phyloP scores from a whole-genome alignment of 2,797 vertebrate species.

The Ataeniobius toweri region DNA sequence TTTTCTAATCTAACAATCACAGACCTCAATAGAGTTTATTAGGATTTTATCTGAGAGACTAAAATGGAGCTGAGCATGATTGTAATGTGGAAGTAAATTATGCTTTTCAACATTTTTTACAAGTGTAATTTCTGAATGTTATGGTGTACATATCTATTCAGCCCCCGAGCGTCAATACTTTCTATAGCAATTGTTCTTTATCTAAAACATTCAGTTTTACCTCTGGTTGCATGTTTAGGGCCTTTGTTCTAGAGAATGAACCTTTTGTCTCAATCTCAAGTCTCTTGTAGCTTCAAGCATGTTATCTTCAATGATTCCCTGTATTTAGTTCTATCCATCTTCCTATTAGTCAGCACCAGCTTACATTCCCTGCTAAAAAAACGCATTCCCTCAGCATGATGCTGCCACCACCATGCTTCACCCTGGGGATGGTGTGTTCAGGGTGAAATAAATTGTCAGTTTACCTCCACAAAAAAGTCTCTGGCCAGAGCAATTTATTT shows the following conservation, averaged over 20 bases:
- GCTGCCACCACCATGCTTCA: neutral
- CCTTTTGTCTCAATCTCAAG: no score
- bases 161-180: neutral
- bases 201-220: neutral
- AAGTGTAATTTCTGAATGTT: neutral
- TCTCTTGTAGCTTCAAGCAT: no score
- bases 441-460: neutral
- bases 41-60: neutral
- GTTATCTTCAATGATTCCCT: no score
- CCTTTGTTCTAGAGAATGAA: neutral
- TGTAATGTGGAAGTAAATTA: constrained; percentile 25
- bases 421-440: neutral
- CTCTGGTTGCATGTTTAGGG: neutral
- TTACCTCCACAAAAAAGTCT: neutral
- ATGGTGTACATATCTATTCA: neutral
- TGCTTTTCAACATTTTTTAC: constrained; percentile 12
- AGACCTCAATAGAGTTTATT: neutral
- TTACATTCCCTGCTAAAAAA: neutral
- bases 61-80: neutral
- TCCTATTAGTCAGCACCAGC: no score
- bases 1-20: neutral
- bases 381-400: neutral
- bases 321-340: no score
- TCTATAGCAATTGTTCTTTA: neutral
- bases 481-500: no score